Conservation (phyloP, 2,888 invertebrate species). For the Ichneumoninae sp. region DNA sequence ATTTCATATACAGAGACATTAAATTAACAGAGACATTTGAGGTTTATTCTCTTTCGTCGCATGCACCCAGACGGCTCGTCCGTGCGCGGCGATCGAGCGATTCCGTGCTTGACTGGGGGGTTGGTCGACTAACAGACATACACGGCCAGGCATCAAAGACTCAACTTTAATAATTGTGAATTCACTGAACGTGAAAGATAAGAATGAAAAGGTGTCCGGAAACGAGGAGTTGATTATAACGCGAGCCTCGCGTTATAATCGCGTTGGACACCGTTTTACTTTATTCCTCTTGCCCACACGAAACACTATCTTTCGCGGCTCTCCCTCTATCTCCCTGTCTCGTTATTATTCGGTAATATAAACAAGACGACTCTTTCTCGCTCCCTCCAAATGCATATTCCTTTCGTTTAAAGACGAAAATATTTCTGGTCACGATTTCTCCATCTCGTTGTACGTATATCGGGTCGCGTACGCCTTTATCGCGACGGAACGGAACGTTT, state of each 20-base stretch:
- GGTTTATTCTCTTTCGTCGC: constrained; percentile 34
- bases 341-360: constrained; percentile 57
- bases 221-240: constrained; percentile 69
- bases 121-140: constrained; percentile 20
- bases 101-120: constrained; percentile 22
- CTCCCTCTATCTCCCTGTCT: constrained; percentile 35
- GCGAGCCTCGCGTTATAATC: constrained; percentile 52
- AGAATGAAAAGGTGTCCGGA: constrained; percentile 72
- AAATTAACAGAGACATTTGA: constrained; percentile 38
- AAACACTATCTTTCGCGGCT: constrained; percentile 36
- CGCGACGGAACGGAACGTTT: not conserved
- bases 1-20: not conserved
- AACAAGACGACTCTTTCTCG: constrained; percentile 19
- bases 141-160: constrained; percentile 45
- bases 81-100: constrained; percentile 23
- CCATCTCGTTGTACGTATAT: constrained; percentile 3
- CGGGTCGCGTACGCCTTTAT: not conserved
- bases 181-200: constrained; percentile 71
- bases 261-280: constrained; percentile 53
- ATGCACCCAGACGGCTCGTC: not conserved
- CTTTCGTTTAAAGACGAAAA: constrained; percentile 27
- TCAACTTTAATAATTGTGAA: constrained; percentile 71
- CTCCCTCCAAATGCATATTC: constrained; percentile 15
- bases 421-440: constrained; percentile 51
- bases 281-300: constrained; percentile 42